Evolutionary conservation across 2,797 vertebrate species (phyloP).

Genomic region (Crocidura indochinensis): DNA sequence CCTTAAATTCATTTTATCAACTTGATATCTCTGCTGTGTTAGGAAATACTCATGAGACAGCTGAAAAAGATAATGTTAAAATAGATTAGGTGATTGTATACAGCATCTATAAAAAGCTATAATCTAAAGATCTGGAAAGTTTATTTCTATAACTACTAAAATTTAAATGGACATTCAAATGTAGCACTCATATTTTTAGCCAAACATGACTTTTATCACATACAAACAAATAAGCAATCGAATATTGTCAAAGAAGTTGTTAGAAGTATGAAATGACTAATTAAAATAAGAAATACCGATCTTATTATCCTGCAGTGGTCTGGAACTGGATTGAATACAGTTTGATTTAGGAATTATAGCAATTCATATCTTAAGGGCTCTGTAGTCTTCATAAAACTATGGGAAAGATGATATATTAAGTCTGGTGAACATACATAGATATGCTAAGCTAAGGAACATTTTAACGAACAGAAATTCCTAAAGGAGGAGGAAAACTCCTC

Average conservation of each 20-base stretch:
- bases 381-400: slow-evolving; percentile 83
- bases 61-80: slow-evolving; percentile 85
- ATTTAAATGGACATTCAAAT: slow-evolving; percentile 87
- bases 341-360: slow-evolving; percentile 88
- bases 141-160: slow-evolving; percentile 86
- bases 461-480: slow-evolving; percentile 40
- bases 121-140: slow-evolving; percentile 82
- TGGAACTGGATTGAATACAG: slow-evolving; percentile 85
- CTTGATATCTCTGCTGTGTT: slow-evolving; percentile 81
- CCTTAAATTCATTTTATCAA: slow-evolving; percentile 82
- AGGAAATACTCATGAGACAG: slow-evolving; percentile 75
- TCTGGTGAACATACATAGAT: slow-evolving; percentile 69
- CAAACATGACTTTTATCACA: slow-evolving; percentile 84
- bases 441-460: slow-evolving; percentile 63
- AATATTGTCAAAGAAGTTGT: slow-evolving; percentile 86
- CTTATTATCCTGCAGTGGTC: slow-evolving; percentile 86
- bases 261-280: slow-evolving; percentile 86
- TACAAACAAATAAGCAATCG: slow-evolving; percentile 86
- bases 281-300: slow-evolving; percentile 86
- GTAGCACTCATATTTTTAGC: slow-evolving; percentile 85
- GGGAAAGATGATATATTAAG: slow-evolving; percentile 79
- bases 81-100: slow-evolving; percentile 86
- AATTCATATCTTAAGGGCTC: slow-evolving; percentile 84
- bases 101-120: slow-evolving; percentile 84
- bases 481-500: not conserved